phyloP scores from a whole-genome alignment of 2,113 vertebrate species.

The Chloropsis cyanopogon region DNA sequence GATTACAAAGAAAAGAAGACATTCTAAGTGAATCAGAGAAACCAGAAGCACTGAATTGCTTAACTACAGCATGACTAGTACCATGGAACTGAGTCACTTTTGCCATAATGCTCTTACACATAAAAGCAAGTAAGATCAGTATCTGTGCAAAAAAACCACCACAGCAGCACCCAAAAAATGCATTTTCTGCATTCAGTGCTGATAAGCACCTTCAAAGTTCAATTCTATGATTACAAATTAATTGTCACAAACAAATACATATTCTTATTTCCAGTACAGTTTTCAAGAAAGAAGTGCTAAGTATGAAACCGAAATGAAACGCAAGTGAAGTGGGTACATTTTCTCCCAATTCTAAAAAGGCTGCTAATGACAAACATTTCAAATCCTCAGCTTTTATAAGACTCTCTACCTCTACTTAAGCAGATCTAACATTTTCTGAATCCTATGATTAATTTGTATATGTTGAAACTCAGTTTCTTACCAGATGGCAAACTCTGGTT shows the following conservation, averaged over 20 bases:
- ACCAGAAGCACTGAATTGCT: not conserved
- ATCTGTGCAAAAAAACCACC: not conserved
- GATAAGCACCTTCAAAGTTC: not conserved
- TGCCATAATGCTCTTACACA: not conserved
- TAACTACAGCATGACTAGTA: not conserved
- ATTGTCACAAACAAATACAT: not conserved
- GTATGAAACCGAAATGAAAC: not conserved
- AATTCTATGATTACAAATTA: not conserved
- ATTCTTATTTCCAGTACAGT: not conserved
- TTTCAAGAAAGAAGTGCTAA: not conserved
- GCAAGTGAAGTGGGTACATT: not conserved
- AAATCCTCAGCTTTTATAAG: not conserved
- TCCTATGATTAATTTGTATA: not conserved
- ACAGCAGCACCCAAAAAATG: not conserved
- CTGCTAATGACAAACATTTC: not conserved
- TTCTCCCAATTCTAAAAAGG: not conserved
- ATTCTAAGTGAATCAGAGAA: not conserved
- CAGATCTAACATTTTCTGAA: not conserved
- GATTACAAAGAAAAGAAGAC: not conserved
- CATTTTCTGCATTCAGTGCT: not conserved
- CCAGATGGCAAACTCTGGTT: not conserved
- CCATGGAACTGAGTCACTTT: not conserved
- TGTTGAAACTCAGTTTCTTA: not conserved
- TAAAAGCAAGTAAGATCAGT: not conserved
- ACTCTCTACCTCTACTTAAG: not conserved